These are phyloP conservation scores for Acronicta alni DNA, from an alignment of 2,888 invertebrate species.

Conservation along the genomic window DNA sequence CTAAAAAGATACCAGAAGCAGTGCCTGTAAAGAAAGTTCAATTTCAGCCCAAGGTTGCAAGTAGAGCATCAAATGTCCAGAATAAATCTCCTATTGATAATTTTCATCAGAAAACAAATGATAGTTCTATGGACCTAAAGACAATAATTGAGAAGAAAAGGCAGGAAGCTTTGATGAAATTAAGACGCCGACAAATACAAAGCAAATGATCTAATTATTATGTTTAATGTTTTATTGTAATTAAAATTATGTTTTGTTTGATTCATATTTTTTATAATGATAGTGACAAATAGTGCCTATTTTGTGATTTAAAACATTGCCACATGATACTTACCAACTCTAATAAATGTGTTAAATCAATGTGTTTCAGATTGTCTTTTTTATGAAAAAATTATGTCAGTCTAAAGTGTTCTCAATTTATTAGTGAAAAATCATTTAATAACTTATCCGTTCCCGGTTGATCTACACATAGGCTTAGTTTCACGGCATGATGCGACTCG, in stretches of 20 bases:
- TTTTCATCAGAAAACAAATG: constrained; percentile 43
- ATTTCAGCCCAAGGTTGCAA: constrained; percentile 73
- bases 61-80: constrained; percentile 40
- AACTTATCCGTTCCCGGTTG: no score
- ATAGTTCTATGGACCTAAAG: constrained; percentile 67
- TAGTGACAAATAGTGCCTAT: constrained; percentile 26
- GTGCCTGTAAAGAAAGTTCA: constrained; percentile 30
- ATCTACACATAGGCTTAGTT: no score
- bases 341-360: constrained; percentile 19
- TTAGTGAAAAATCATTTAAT: no score
- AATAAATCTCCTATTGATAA: constrained; percentile 35
- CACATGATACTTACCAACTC: constrained; percentile 24
- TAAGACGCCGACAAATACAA: constrained; percentile 75
- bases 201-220: constrained; percentile 53
- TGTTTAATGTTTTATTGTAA: constrained; percentile 33
- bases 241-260: constrained; percentile 51
- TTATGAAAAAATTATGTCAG: not conserved
- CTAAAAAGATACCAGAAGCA: constrained; percentile 26
- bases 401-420: no score
- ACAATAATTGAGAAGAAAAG: constrained; percentile 83
- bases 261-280: constrained; percentile 26
- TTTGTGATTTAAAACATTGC: constrained; percentile 38
- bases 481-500: no score
- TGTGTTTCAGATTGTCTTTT: constrained; percentile 1
- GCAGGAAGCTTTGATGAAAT: constrained; percentile 83